Evolutionary conservation across 2,888 invertebrate genomes (phyloP), one percentile per base, ranked within the genome.

Genomic region (Drosophila paracracens): DNA sequence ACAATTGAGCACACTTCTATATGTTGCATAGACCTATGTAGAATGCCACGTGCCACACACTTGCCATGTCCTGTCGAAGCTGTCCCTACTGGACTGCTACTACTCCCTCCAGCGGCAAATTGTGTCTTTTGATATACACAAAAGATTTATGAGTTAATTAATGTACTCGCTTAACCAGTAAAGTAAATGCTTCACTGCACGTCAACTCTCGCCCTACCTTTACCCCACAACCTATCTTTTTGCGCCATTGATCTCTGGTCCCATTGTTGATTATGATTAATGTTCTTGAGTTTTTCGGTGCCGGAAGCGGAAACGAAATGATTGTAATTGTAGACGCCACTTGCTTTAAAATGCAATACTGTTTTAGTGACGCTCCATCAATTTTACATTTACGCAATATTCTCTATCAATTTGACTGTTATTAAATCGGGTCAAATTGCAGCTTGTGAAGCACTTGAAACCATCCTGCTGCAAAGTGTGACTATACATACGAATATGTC

Each of bases 141-240:
- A 79, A 86, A 89, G 89, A 88, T 90, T 90, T 90, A 88, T 90
- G 89, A 90, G 90, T 80, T 88, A 90, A 88, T 88, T 88, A 88
- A 88, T 83, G 74, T 82, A 70, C 64, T 73, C 69, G 65, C 58
- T 52, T n/a, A 36, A 48, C 16, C 29, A 40, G 29, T 38, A 38
- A 51, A 57, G 76, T 50, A 46, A 54, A 62, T 61, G 54, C 65
- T 54, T 21, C 43, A 38, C 31, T 48, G 56, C 33, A 36, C 38
- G 48, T 51, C 29, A 43, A 66, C 46, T 53, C 25, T 13, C 29
- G 35, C 8, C 33, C 3, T 18, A 27, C n/a, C 27, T 25, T 13
- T 25, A 21, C 13, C 16, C 5, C 18, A 36, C 13, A 31, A n/a
- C 6, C 50, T 31, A 38, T 7, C 48, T 40, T 35, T 27, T n/a